These are phyloP conservation scores for Elephas maximus DNA, from an alignment of 2,113 vertebrate genomes.

Conservation along the genomic window DNA sequence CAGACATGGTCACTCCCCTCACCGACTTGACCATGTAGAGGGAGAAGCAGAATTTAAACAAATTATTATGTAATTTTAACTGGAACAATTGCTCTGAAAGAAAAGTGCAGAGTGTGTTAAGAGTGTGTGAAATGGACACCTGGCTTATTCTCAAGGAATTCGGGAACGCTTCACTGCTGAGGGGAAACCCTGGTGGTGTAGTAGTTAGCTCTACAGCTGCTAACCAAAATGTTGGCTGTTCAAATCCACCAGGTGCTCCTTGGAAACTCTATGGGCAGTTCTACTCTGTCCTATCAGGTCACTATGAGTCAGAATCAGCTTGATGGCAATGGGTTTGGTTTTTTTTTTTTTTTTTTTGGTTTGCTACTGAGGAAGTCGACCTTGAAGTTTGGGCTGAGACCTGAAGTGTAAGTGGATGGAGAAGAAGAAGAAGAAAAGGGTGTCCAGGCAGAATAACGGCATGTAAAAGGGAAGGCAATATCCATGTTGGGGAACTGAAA, in stretches of 20 bases:
- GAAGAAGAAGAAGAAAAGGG: not conserved
- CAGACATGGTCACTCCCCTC: not conserved
- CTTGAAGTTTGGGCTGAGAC: not conserved
- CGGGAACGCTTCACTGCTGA: not conserved
- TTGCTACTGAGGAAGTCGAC: not conserved
- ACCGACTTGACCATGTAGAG: not conserved
- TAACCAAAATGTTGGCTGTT: no score
- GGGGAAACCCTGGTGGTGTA: no score
- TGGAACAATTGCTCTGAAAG: not conserved
- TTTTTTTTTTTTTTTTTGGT: no score
- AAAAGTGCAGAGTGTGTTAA: not conserved
- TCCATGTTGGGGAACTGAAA: not conserved
- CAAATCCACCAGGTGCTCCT: no score
- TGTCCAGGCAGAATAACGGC: not conserved
- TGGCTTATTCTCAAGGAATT: not conserved
- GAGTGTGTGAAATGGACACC: not conserved
- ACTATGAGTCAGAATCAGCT: no score
- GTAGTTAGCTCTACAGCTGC: no score
- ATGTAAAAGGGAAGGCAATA: not conserved
- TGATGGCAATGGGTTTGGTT: no score
- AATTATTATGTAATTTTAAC: not conserved
- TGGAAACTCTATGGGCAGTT: no score
- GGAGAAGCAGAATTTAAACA: constrained; percentile 4
- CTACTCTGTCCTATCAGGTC: no score
- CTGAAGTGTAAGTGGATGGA: not conserved